Percentiles rank a stretch among this genome's conserved stretches.
phyloP scores from a whole-genome alignment of 2,888 invertebrate species.

The Panzeria rudis region DNA sequence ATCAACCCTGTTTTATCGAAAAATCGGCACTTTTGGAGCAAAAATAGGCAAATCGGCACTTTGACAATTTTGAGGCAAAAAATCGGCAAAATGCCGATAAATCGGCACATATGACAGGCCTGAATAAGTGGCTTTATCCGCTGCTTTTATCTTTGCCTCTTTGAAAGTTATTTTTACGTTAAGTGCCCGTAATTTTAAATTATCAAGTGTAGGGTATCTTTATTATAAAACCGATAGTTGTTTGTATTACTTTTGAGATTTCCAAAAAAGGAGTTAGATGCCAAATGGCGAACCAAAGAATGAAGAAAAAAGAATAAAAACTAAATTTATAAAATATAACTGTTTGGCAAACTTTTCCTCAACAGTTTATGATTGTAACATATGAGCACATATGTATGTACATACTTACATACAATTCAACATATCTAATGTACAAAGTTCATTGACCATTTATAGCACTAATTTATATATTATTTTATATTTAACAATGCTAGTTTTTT shows the following conservation, averaged over 20 bases:
- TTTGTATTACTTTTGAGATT: slow-evolving; percentile 51
- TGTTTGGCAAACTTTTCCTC: slow-evolving; percentile 44
- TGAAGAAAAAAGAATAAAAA: slow-evolving; percentile 1
- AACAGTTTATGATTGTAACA: background rate
- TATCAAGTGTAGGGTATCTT: slow-evolving; percentile 1
- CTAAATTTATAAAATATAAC: slow-evolving; percentile 48
- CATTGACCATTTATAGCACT: slow-evolving; percentile 28
- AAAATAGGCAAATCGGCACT: too few species aligned
- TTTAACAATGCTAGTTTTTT: background rate
- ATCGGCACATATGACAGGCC: too few species aligned
- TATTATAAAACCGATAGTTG: slow-evolving; percentile 38
- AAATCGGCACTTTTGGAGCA: too few species aligned
- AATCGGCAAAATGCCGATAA: too few species aligned
- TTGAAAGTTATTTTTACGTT: too few species aligned
- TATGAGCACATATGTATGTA: background rate
- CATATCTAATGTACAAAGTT: slow-evolving; percentile 10
- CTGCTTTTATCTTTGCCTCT: too few species aligned
- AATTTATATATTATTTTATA: slow-evolving; percentile 19
- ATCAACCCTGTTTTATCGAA: too few species aligned
- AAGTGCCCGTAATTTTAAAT: too few species aligned
- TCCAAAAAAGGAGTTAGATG: slow-evolving; percentile 63
- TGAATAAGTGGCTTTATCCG: too few species aligned
- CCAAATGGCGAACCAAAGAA: slow-evolving; percentile 54
- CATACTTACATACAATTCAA: background rate
- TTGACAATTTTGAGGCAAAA: too few species aligned